Evolutionary conservation across 2,888 invertebrate species (phyloP).

Genomic region (Heteromurus nitidus): DNA sequence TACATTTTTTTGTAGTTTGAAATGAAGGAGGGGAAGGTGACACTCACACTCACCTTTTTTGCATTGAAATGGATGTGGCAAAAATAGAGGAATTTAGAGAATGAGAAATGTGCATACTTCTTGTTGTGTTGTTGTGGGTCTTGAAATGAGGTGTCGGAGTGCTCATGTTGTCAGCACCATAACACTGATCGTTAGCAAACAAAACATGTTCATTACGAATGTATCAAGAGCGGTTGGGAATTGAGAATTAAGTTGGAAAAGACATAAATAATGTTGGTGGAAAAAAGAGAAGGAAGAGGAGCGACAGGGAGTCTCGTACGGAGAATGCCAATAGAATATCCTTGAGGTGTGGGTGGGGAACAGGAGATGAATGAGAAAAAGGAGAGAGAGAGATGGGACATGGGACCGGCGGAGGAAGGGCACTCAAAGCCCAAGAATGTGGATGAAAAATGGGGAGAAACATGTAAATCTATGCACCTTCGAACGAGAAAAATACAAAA

Average conservation of each 20-base stretch:
- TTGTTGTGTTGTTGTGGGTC: background rate
- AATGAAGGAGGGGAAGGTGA: background rate
- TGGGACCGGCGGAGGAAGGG: background rate
- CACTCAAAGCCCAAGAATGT: background rate
- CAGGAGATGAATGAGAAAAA: background rate
- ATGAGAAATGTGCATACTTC: background rate
- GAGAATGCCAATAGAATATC: conserved; percentile 7
- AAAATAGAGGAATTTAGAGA: too few relatives aligned
- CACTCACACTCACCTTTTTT: background rate
- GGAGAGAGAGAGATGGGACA: background rate
- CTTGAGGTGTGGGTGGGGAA: too few relatives aligned
- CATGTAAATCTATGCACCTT: background rate
- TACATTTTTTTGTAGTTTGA: background rate
- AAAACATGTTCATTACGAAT: conserved; percentile 38
- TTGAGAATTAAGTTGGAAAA: background rate
- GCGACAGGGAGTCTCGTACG: conserved; percentile 56
- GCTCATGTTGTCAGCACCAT: background rate
- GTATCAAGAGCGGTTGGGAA: conserved; percentile 18
- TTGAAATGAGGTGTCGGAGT: background rate
- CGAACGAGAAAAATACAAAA: background rate
- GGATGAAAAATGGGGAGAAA: background rate
- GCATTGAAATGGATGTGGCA: too few relatives aligned
- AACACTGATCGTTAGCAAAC: conserved; percentile 6
- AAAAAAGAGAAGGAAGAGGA: conserved; percentile 32
- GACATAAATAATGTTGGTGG: conserved; percentile 36